phyloP scores from a whole-genome alignment of 2,113 vertebrate genomes.

The Pica pica region DNA sequence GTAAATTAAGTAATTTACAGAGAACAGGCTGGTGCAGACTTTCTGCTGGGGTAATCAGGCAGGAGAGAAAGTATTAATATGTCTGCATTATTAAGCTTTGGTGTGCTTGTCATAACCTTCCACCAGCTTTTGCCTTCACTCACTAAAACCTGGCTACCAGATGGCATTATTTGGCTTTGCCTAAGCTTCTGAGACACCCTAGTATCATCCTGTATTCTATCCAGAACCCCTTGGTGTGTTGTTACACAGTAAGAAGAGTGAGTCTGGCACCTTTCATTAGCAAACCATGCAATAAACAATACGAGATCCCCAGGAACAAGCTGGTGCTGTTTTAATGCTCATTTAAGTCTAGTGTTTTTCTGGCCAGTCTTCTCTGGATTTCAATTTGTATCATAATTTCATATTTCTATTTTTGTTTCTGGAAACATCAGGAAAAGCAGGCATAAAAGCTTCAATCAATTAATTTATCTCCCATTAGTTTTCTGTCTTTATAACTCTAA shows the following conservation, averaged over 20 bases:
- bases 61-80: constrained; percentile 18
- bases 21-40: background rate
- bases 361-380: constrained; percentile 14
- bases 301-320: constrained; percentile 1
- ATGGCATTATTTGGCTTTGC: constrained; percentile 50
- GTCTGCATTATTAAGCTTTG: constrained; percentile 35
- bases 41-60: constrained; percentile 29
- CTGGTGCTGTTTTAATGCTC: constrained; percentile 57
- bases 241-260: constrained; percentile 22
- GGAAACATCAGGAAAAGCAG: background rate
- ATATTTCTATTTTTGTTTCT: constrained; percentile 17
- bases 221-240: constrained; percentile 51
- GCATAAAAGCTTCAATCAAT: background rate
- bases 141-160: constrained; percentile 52
- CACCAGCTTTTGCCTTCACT: constrained; percentile 6
- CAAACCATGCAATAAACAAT: constrained; percentile 49
- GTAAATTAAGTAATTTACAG: background rate
- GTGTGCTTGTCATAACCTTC: constrained; percentile 48
- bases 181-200: constrained; percentile 22
- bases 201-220: constrained; percentile 30
- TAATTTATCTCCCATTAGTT: background rate
- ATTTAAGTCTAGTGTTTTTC: constrained; percentile 41
- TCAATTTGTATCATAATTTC: background rate
- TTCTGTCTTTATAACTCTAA: background rate
- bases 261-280: constrained; percentile 62